phyloP scores from a whole-genome alignment of 2,888 invertebrate genomes.

The Crocallis elinguaria region DNA sequence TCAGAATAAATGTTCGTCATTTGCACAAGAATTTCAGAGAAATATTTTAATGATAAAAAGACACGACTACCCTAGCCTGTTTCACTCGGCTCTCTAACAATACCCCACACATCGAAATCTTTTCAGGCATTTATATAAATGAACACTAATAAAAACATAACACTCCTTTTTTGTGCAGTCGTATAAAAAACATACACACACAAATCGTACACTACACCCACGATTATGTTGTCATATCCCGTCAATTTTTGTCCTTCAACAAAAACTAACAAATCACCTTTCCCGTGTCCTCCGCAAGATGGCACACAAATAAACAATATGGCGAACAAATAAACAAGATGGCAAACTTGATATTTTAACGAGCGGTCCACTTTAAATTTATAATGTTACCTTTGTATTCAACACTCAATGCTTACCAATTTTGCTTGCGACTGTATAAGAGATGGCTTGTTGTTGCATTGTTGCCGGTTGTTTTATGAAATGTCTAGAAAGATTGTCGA shows the following conservation, averaged over 20 bases:
- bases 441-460: slow-evolving; percentile 23
- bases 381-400: slow-evolving; percentile 79
- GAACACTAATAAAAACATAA: too few species aligned
- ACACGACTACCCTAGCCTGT: too few species aligned
- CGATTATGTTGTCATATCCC: slow-evolving; percentile 15
- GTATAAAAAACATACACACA: neutral
- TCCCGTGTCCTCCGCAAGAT: slow-evolving; percentile 1
- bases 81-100: too few species aligned
- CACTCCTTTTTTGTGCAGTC: too few species aligned
- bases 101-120: too few species aligned
- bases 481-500: slow-evolving; percentile 4
- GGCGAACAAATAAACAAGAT: slow-evolving; percentile 46
- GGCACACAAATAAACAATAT: slow-evolving; percentile 38
- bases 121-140: too few species aligned
- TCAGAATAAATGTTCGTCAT: slow-evolving; percentile 7
- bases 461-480: slow-evolving; percentile 11
- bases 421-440: slow-evolving; percentile 54
- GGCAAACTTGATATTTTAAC: slow-evolving; percentile 74
- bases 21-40: slow-evolving; percentile 5
- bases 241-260: slow-evolving; percentile 2
- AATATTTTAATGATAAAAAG: neutral
- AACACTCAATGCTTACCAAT: slow-evolving; percentile 69
- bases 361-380: slow-evolving; percentile 76
- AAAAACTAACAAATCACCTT: slow-evolving; percentile 7
- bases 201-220: neutral